Conservation (phyloP, 2,797 vertebrate species). For the Eulemur mongoz region DNA sequence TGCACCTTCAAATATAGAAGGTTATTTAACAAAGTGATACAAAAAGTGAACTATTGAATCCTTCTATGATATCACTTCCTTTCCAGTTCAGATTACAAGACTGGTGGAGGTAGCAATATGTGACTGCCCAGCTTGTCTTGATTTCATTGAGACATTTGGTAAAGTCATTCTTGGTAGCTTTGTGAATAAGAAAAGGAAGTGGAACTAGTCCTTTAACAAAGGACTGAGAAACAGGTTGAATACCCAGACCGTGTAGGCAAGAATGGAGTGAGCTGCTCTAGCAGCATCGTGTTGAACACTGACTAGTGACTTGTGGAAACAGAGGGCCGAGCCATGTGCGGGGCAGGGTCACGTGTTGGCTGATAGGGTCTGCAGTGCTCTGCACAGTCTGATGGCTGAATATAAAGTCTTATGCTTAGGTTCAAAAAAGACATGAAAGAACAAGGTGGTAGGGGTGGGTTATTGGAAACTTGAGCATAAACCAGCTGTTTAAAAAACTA, state of each 20-base stretch:
- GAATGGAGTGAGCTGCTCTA: not conserved
- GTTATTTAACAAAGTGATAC: not conserved
- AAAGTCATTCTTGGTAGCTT: not conserved
- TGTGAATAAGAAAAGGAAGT: not conserved
- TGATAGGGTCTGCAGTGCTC: not conserved
- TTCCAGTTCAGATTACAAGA: not conserved
- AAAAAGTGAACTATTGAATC: not conserved
- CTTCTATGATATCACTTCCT: not conserved
- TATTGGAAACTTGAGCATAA: not conserved
- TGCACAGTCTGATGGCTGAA: not conserved
- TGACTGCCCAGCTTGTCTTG: not conserved
- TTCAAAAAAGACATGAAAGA: not conserved
- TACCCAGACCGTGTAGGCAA: fast-evolving
- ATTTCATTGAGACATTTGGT: not conserved
- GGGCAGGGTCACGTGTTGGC: too few relatives aligned
- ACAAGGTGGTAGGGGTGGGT: not conserved
- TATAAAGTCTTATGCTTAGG: not conserved
- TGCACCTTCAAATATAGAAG: not conserved
- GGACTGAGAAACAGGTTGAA: not conserved
- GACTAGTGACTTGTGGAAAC: not conserved
- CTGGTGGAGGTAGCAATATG: not conserved
- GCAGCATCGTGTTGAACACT: not conserved
- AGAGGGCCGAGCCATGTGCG: not conserved
- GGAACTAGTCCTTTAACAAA: not conserved
- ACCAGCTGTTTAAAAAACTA: not conserved